phyloP scores from a whole-genome alignment of 2,797 vertebrate genomes.

The Pampus argenteus region DNA sequence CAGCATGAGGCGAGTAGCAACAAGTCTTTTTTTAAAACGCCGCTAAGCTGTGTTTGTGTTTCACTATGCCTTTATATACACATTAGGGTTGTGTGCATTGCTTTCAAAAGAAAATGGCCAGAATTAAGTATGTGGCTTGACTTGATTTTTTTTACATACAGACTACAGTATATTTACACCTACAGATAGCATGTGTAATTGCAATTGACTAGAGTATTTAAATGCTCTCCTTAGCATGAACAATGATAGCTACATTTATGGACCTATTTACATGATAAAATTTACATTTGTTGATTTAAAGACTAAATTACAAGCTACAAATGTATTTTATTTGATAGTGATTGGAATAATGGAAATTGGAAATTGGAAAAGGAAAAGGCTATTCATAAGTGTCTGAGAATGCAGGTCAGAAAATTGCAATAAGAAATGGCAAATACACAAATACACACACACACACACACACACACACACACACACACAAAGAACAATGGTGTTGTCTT shows the following conservation, averaged over 20 bases:
- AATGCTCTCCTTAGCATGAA: neutral
- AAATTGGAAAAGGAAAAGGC: no score
- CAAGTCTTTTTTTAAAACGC: neutral
- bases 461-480: no score
- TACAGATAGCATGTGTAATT: neutral
- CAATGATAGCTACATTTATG: neutral
- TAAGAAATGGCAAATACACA: neutral
- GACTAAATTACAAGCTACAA: neutral
- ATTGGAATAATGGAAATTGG: no score
- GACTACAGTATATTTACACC: no score
- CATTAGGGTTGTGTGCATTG: neutral
- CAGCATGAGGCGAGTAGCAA: constrained; percentile 38
- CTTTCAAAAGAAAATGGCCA: neutral
- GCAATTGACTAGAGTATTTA: no score
- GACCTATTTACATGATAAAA: constrained; percentile 14
- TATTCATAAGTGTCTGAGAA: neutral
- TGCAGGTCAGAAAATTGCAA: neutral
- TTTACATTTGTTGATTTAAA: constrained; percentile 15
- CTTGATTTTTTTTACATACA: neutral
- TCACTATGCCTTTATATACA: neutral
- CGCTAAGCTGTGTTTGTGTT: constrained; percentile 1
- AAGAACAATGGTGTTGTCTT: neutral
- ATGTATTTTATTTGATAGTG: constrained; percentile 11
- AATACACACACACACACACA: no score
- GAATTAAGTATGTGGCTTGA: neutral